Evolutionary conservation across 2,888 invertebrate genomes (phyloP), one percentile per base, ranked within the genome.

Genomic region (Palloptera scutellata): DNA sequence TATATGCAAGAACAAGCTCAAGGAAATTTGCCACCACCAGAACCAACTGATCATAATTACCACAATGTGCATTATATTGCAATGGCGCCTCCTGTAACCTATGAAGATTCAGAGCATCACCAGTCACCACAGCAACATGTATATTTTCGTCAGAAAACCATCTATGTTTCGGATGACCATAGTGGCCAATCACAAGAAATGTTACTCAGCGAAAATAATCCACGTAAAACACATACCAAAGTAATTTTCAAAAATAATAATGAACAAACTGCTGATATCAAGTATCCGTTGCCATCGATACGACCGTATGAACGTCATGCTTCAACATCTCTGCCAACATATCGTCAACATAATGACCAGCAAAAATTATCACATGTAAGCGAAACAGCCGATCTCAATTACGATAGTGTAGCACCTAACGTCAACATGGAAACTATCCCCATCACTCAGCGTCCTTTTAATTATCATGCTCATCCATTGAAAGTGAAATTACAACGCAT

Each of bases 191-290:
- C 30, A 30, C 30, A 30, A 2, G 30, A 30, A 54, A 13, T 78
- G 13, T 77, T 78, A 43, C 76, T 80, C 1, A 78, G 76, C 2
- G 85, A 85, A 72, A 85, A 85, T 69, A 84, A 79, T 76, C 85
- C 85, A 1, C 78, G 83, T 2, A 64, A 76, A 60, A 82, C 83
- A 0, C 85, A 85, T 70, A 85, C 85, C 5, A 83, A 82, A 66
- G 83, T 85, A 11, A 73, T 81, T 59, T 85, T 84, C 69, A 81
- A 81, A 5, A 70, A 73, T 10, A 75, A 74, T 48, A 66, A 63
- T 20, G 73, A 76, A 4, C 52, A 70, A 52, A 68, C 68, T 41
- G 70, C 67, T 1, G 71, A 73, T 10, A 81, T 82, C 60, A 75
- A 73, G 67, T 81, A 83, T 41, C 71, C 75, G 0, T 64, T 82